Percentiles rank a stretch among this genome's conserved stretches.
phyloP scores from a whole-genome alignment of 2,797 vertebrate species.

The Rallus crepitans region DNA sequence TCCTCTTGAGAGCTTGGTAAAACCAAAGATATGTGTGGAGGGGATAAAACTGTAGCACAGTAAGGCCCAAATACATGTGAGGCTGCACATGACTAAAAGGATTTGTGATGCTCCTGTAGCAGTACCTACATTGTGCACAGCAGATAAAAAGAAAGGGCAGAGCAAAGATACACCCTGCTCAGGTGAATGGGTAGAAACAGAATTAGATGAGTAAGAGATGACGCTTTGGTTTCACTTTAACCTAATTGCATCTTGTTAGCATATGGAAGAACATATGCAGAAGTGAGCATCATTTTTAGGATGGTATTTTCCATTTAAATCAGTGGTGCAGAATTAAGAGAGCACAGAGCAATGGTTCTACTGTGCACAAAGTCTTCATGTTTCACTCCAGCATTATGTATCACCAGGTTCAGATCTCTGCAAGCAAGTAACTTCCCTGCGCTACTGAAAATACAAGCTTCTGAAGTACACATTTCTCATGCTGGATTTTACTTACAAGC shows the following conservation, averaged over 20 bases:
- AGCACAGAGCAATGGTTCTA: not conserved
- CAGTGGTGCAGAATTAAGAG: not conserved
- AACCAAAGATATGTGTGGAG: not conserved
- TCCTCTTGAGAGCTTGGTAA: slow-evolving; percentile 47
- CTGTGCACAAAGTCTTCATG: not conserved
- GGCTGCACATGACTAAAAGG: slow-evolving; percentile 11
- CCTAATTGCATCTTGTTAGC: not conserved
- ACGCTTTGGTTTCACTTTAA: not conserved
- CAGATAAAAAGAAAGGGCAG: not conserved
- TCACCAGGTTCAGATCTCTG: not conserved
- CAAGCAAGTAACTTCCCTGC: not conserved
- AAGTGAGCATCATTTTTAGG: not conserved
- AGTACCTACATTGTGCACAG: not conserved
- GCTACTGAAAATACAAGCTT: not conserved
- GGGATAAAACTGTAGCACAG: not conserved
- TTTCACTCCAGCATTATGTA: accelerated
- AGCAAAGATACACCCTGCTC: not conserved
- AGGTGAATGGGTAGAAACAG: not conserved
- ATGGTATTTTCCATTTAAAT: not conserved
- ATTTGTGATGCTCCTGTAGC: not conserved
- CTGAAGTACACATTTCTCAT: not conserved
- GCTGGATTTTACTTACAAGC: not conserved
- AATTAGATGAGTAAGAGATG: not conserved
- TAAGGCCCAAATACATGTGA: slow-evolving; percentile 23
- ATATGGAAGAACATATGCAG: not conserved